phyloP scores from a whole-genome alignment of 2,797 vertebrate species.

The Chelon labrosus region DNA sequence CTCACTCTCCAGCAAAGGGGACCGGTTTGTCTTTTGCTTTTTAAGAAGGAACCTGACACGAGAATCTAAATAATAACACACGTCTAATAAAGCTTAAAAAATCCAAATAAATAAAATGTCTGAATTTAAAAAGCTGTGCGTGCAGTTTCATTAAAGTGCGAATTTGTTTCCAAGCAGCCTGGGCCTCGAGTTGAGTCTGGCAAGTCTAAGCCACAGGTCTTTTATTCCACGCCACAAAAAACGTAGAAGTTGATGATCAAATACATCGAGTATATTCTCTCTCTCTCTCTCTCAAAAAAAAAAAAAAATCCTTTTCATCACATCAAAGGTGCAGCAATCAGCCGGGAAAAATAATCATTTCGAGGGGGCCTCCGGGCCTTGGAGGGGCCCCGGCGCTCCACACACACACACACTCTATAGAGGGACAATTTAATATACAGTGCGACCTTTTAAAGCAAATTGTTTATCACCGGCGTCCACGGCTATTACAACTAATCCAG shows the following conservation, averaged over 20 bases:
- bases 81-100: too few relatives aligned
- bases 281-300: conserved; percentile 13
- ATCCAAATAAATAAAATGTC: neutral
- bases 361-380: conserved; percentile 62
- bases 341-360: conserved; percentile 32
- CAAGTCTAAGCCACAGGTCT: conserved; percentile 24
- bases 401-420: neutral
- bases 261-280: conserved; percentile 21
- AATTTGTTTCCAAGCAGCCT: neutral
- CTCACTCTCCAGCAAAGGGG: neutral
- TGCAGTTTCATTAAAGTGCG: too few relatives aligned
- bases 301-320: conserved; percentile 30
- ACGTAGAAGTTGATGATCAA: conserved; percentile 36
- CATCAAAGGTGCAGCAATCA: conserved; percentile 64
- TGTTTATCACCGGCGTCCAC: conserved; percentile 83
- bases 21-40: neutral
- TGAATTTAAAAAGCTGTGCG: neutral
- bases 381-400: conserved; percentile 36
- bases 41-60: neutral
- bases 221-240: conserved; percentile 7
- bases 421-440: conserved; percentile 38
- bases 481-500: conserved; percentile 90
- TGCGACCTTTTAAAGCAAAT: conserved; percentile 76
- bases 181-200: conserved; percentile 14
- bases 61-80: neutral